A percentile compares a stretch with the other conserved stretches of the same genome.
Evolutionary conservation across 2,113 vertebrate species (phyloP).

Genomic region (Lipotes vexillifer): DNA sequence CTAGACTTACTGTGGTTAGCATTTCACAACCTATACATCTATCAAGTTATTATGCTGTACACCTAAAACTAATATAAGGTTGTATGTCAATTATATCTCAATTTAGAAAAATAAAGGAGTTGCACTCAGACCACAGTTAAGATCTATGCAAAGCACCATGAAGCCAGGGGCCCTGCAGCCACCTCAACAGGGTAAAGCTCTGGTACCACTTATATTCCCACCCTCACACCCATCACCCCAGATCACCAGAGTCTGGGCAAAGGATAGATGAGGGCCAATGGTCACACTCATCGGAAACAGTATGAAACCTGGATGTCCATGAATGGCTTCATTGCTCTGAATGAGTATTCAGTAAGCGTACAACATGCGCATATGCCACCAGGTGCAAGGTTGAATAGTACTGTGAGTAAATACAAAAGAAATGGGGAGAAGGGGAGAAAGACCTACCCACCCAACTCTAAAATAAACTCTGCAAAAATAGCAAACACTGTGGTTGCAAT

Average conservation of each 20-base stretch:
- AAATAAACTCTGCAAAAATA: neutral
- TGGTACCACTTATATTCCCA: neutral
- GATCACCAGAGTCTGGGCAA: neutral
- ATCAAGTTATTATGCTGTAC: neutral
- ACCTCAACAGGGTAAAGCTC: neutral
- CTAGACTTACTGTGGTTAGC: neutral
- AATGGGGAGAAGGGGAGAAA: neutral
- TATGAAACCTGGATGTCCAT: neutral
- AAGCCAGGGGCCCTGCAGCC: neutral
- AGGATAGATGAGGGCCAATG: neutral
- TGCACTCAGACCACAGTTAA: neutral
- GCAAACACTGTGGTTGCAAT: neutral
- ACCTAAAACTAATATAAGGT: neutral
- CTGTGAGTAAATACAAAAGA: neutral
- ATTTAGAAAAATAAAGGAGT: neutral
- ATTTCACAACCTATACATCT: neutral
- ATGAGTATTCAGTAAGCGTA: neutral
- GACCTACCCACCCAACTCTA: neutral
- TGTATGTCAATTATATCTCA: neutral
- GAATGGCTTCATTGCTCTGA: neutral
- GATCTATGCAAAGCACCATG: neutral
- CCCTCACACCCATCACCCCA: neutral
- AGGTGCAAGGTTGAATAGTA: neutral
- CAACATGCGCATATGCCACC: neutral
- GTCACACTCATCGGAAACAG: neutral